A percentile compares a stretch with the other conserved stretches of the same genome.
These are phyloP conservation scores for Fregata magnificens DNA, from an alignment of 2,113 vertebrate species.

Conservation along the genomic window DNA sequence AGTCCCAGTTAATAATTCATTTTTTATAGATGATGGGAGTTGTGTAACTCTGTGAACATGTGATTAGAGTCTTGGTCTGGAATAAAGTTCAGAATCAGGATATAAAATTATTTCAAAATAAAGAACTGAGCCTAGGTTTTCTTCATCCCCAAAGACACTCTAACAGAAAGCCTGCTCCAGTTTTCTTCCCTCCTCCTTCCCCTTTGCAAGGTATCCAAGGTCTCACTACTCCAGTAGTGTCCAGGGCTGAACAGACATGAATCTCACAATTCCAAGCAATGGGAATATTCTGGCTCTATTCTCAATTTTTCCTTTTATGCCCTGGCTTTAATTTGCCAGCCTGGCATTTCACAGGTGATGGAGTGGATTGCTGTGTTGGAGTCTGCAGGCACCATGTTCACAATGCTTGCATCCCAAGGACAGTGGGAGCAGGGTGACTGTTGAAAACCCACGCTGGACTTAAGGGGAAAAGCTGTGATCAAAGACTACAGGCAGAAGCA, in stretches of 20 bases:
- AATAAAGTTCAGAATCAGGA: not conserved
- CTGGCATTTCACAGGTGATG: not conserved
- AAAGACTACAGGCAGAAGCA: not conserved
- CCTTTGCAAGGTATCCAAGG: not conserved
- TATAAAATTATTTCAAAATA: not conserved
- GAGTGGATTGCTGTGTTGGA: not conserved
- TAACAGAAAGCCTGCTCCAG: not conserved
- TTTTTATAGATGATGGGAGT: not conserved
- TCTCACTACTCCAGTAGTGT: not conserved
- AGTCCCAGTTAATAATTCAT: not conserved
- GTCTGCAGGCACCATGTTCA: not conserved
- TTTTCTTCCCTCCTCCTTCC: not conserved
- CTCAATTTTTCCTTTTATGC: not conserved
- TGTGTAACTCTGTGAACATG: not conserved
- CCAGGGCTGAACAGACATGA: not conserved
- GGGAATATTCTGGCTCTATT: not conserved
- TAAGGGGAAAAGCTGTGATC: not conserved
- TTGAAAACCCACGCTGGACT: accelerated
- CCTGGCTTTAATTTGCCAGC: not conserved
- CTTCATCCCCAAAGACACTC: not conserved
- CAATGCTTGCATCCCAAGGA: not conserved
- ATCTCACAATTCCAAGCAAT: not conserved
- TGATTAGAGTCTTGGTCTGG: not conserved
- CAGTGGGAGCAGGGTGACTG: not conserved
- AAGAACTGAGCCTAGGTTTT: not conserved